Evolutionary conservation across 2,888 invertebrate species (phyloP).

Genomic region (Callinectes sapidus): DNA sequence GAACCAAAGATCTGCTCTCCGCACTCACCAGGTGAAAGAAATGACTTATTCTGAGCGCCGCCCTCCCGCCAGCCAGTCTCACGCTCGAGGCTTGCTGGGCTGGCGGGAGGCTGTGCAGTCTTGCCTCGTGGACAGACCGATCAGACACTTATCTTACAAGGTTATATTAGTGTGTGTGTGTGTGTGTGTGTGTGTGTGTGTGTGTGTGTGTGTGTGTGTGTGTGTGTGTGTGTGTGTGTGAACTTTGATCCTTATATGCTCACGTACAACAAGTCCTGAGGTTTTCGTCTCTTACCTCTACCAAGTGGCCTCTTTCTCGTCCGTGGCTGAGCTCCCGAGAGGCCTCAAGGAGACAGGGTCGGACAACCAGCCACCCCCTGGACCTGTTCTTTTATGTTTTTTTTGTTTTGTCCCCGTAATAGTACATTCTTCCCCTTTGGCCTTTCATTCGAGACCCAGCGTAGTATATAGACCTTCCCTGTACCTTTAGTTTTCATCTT

Average conservation of each 20-base stretch:
- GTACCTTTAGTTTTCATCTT: constrained; percentile 12
- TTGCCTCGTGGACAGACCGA: neutral
- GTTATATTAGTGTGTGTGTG: constrained; percentile 42
- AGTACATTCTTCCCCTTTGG: constrained; percentile 16
- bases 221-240: constrained; percentile 36
- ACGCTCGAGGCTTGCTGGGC: neutral
- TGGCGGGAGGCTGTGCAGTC: neutral
- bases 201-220: neutral
- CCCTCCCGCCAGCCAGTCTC: neutral
- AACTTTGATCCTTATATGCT: constrained; percentile 54
- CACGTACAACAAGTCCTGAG: constrained; percentile 47
- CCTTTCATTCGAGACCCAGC: constrained; percentile 10
- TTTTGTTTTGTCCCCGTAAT: neutral
- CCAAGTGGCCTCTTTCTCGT: constrained; percentile 23
- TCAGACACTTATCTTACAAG: constrained; percentile 45
- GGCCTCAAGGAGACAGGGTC: neutral
- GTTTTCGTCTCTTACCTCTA: constrained; percentile 23
- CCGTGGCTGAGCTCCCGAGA: neutral
- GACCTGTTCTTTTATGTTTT: neutral
- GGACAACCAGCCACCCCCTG: neutral
- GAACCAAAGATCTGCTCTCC: neutral
- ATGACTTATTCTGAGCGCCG: neutral
- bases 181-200: neutral
- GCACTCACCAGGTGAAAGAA: constrained; percentile 8
- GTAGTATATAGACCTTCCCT: neutral